Base-by-base conservation (phyloP, 2,888 invertebrate species). In the Unio delphinus region DNA sequence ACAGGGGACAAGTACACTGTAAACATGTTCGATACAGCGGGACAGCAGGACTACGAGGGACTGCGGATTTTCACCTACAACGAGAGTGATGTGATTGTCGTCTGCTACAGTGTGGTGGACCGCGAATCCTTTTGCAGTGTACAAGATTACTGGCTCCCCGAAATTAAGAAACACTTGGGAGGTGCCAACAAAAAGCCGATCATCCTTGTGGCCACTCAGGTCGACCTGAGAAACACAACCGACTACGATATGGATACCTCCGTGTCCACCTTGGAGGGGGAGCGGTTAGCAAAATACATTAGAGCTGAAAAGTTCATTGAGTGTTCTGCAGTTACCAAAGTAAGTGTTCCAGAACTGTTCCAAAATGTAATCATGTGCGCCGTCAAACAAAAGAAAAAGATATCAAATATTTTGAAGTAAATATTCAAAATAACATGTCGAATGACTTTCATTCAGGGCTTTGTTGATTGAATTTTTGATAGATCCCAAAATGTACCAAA, bases 1-100 rank as follows among this genome's bases (percentile, higher is more conserved):
- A 80, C 78, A 20, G 85, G 83, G 15, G 79, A 81, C 64, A 79
- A 79, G 34, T 84, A 83, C 65, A 76, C 79, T 5, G 76, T 85
- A 63, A 81, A 80, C 58, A 79, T 85, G 20, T 82, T 79, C 61
- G 85, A 85, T 68, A 83, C 82, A 17, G 82, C 85, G 20, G 85
- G 85, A 6, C 80, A 84, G 78, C 76, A 76, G 56, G 84, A 83
- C 61, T 81, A 81, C 70, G 79, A 78, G 65, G 76, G 80, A 11
- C 62, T 85, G 8, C 75, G 84, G 34, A 76, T 79, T 18, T 85
- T 83, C 76, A 79, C 84, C 0, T 85, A 85, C 69, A 76, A 74
- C 61, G 80, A 83, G 45, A 82, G 82, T 73, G 82, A 83, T 61
- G 83, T 84, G 62, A 78, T 84, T 45, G 71, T 83, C 59, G 70